Percentiles rank a stretch among this genome's conserved stretches.
Evolutionary conservation across 2,888 invertebrate genomes (phyloP).

Genomic region (Desoria tigrina): DNA sequence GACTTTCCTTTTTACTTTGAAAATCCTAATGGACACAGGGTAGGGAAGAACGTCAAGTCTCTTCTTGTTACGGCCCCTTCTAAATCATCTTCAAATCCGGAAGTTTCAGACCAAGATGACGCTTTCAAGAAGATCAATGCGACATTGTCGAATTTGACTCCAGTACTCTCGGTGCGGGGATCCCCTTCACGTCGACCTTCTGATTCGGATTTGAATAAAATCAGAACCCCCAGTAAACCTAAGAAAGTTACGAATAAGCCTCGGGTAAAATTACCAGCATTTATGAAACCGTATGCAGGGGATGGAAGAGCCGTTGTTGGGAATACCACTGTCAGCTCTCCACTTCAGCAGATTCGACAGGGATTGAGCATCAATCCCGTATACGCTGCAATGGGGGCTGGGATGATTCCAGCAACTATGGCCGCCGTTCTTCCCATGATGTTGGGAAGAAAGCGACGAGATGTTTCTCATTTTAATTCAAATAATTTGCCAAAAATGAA

Average conservation of each 20-base stretch:
- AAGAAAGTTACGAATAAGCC: not conserved
- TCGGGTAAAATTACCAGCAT: slow-evolving; percentile 18
- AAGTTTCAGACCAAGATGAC: slow-evolving; percentile 34
- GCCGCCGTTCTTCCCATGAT: slow-evolving; percentile 49
- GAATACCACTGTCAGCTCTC: slow-evolving; percentile 17
- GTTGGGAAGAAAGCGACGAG: slow-evolving; percentile 43
- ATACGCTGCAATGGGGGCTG: slow-evolving; percentile 49
- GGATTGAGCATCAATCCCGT: slow-evolving; percentile 43
- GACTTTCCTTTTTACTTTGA: slow-evolving; percentile 33
- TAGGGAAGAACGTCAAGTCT: slow-evolving; percentile 15
- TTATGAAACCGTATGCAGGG: slow-evolving; percentile 32
- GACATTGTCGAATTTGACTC: slow-evolving; percentile 47
- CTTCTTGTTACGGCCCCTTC: slow-evolving; percentile 4
- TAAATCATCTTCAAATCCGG: not conserved
- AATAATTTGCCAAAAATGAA: not conserved
- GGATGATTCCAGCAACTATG: slow-evolving; percentile 45
- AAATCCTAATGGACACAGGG: not conserved
- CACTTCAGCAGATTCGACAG: not conserved
- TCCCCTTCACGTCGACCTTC: slow-evolving; percentile 25
- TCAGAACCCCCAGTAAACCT: not conserved
- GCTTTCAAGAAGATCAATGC: slow-evolving; percentile 45
- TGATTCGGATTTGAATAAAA: not conserved
- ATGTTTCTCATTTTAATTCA: slow-evolving; percentile 3
- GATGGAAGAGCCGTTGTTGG: slow-evolving; percentile 28
- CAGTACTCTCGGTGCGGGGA: slow-evolving; percentile 42